These are phyloP conservation scores for Dasypus novemcinctus DNA, from an alignment of 2,113 vertebrate genomes.

Conservation along the genomic window DNA sequence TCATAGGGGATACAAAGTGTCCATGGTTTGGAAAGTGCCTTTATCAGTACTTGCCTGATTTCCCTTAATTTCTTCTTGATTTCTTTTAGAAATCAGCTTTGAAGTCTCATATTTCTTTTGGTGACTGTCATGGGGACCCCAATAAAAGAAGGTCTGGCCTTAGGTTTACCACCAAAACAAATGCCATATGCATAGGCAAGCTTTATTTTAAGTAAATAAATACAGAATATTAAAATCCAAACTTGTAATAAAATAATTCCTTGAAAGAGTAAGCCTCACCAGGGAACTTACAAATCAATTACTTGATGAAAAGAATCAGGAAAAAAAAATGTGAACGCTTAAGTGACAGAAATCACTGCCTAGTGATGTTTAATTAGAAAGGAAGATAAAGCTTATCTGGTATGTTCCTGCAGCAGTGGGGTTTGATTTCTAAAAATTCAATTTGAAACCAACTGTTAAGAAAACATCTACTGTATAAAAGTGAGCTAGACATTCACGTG, in stretches of 20 bases:
- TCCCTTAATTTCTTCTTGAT: background rate
- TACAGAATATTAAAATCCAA: background rate
- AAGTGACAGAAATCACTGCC: background rate
- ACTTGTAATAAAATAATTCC: background rate
- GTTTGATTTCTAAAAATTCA: slow-evolving; percentile 19
- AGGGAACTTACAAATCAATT: slow-evolving; percentile 19
- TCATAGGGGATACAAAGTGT: background rate
- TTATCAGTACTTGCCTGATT: background rate
- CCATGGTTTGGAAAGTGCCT: background rate
- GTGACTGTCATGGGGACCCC: background rate
- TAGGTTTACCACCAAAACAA: background rate
- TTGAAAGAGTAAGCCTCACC: background rate
- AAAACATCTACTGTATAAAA: background rate
- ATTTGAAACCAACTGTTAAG: slow-evolving; percentile 28
- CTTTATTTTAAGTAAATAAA: background rate
- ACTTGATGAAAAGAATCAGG: slow-evolving; percentile 5
- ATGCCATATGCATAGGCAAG: background rate
- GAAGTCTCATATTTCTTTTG: background rate
- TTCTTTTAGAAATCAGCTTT: background rate
- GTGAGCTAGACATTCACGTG: background rate
- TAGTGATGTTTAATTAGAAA: slow-evolving; percentile 6
- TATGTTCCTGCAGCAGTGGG: background rate
- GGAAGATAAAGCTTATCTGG: slow-evolving; percentile 22
- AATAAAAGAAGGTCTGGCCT: background rate
- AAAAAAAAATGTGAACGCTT: background rate